Base-by-base conservation (phyloP, 2,113 vertebrate species). In the Hippocampus barbouri region DNA sequence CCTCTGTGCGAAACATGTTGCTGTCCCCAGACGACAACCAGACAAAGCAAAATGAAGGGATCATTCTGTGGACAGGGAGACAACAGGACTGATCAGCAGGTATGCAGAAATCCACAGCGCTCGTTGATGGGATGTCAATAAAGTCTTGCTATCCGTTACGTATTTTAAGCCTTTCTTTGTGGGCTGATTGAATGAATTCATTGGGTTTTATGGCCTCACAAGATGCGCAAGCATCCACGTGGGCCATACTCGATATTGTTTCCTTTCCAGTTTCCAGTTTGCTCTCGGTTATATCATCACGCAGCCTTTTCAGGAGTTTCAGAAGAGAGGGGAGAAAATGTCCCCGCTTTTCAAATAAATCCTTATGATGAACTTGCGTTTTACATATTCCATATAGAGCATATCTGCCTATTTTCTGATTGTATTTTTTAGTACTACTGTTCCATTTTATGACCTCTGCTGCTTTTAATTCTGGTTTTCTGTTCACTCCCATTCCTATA, bases 61-160 rank as follows among this genome's bases (percentile, higher is more conserved):
- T 88, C 82, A 60, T 10, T 73, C 0, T 90, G 90, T 79, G 90
- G 92, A 70, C 91, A 90, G 41, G 87, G 90, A 91, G 93, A 96
- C 86, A 80, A 74, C 14, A 93, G 89, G 80, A 73, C 69, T 25
- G 88, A 87, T 0, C 83, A 92, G 51, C 74, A 94, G 12, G 96
- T 98, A 90, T 60, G 93, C 79, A 66, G 20, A 68, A 2, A 69
- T 43, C 21, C 15, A 76, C 57, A 70, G 14, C 4, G 12, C 14
- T 45, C 34, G 1, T 54, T 43, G 40, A 14, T 5, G 11, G 45
- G n/a, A 43, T 23, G 5, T 16, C 15, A 27, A 25, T 59, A 15
- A 27, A 9, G 21, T 23, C 23, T 56, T 56, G 8, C 8, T n/a
- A n/a, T 56, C n/a, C 21, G 11, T n/a, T 54, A n/a, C 0, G 3